phyloP scores from a whole-genome alignment of 2,113 vertebrate genomes.

The Toxostoma redivivum region DNA sequence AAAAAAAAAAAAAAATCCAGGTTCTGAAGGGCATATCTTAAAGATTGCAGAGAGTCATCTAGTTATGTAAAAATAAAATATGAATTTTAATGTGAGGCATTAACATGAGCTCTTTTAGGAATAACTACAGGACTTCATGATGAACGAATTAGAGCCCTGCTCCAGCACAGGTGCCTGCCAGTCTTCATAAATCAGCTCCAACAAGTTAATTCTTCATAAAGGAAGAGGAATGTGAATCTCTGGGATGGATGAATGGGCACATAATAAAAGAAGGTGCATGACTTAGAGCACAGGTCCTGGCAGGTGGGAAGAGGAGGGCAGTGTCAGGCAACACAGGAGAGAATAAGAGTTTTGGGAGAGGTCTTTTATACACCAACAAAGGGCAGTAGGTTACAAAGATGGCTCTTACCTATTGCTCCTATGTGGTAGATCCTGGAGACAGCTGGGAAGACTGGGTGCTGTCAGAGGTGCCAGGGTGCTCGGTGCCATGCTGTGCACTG shows the following conservation, averaged over 20 bases:
- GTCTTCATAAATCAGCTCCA: slow-evolving; percentile 62
- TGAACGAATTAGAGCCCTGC: slow-evolving; percentile 42
- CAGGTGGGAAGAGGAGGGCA: not conserved
- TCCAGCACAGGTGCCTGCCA: slow-evolving; percentile 49
- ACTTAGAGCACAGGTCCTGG: not conserved
- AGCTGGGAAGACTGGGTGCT: fast-evolving
- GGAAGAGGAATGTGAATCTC: slow-evolving; percentile 28
- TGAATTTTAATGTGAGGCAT: slow-evolving; percentile 64
- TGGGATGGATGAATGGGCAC: not conserved
- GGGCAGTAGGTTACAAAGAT: not conserved
- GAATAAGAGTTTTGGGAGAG: not conserved
- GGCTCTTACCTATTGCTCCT: not conserved
- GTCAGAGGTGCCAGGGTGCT: not conserved
- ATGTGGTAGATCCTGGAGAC: fast-evolving
- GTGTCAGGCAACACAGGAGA: fast-evolving
- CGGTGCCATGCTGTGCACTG: fast-evolving
- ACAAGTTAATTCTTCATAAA: slow-evolving; percentile 67
- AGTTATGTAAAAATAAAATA: slow-evolving; percentile 49
- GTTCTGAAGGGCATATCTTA: slow-evolving; percentile 63
- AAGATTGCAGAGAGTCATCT: slow-evolving; percentile 32
- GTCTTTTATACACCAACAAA: fast-evolving
- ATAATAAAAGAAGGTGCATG: not conserved
- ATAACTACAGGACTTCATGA: slow-evolving; percentile 61
- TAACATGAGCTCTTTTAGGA: slow-evolving; percentile 67
- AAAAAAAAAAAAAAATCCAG: not conserved